Evolutionary conservation across 2,888 invertebrate genomes (phyloP), one percentile per base, ranked within the genome.

Genomic region (Apocheima hispidaria): DNA sequence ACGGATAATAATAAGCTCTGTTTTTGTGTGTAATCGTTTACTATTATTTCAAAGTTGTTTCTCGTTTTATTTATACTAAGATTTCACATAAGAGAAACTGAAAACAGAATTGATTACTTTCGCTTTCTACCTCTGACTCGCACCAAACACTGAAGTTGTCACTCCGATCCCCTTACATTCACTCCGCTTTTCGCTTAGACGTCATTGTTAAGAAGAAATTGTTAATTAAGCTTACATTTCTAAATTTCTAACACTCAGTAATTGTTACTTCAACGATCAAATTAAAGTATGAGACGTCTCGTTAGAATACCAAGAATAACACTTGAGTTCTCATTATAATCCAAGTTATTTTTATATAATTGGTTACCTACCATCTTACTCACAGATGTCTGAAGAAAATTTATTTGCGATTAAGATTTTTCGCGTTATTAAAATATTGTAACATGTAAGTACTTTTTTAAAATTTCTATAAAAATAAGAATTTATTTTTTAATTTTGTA

Each of bases 221-320:
- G 87, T 84, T 87, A 90, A 90, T 90, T 87, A 88, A 87, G 87
- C 88, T 86, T 83, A 83, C 83, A 84, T 82, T 84, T 82, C 79
- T 75, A 52, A 77, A 81, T 82, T 81, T 80, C 75, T 71, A 48
- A 52, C 40, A 21, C 43, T 26, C 43, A 26, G 57, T 54, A 65
- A 65, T 55, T 57, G 58, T 59, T n/a, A 50, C 50, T 50, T 55
- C 55, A 50, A 44, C 50, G 23, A 54, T 55, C 49, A 60, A 59
- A 60, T 60, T 53, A 48, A 44, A 53, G 54, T 60, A 50, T 36
- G 30, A 60, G 35, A 36, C 44, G 44, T 18, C 54, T 54, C 46
- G 46, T 55, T 63, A 56, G 9, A 60, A 35, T 18, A 30, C 30
- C 38, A 14, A 18, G 20, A 51, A 50, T 54, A 23, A 55, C 44